Evolutionary conservation across 2,797 vertebrate species (phyloP), one percentile per base, ranked within the genome.

Genomic region (Adelosebastes latens): DNA sequence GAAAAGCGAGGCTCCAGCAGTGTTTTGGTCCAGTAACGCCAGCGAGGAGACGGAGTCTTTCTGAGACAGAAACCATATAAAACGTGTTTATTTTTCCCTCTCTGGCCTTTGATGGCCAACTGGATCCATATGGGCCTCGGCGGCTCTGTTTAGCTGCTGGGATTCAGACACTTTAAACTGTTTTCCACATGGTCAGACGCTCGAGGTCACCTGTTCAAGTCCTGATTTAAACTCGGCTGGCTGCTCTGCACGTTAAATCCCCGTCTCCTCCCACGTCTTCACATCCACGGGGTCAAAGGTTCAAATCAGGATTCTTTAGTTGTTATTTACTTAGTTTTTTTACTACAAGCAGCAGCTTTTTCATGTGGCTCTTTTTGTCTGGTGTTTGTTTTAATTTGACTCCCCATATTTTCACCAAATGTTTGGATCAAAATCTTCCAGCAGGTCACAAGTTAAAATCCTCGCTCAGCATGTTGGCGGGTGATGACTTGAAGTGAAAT

Each of bases 1-100:
- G 13, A 72, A 5, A 71, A 42, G 66, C 64, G 56, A 31, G 6
- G 22, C 58, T 75, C 24, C 31, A 82, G n/a, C 66, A 6, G 59
- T 25, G 5, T 66, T 79, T 69, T 31, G 68, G 65, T 31, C 27
- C 76, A 67, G 76, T 27, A n/a, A 62, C 66, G 53, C 66, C 66
- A 63, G 69, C 61, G 20, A 31, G 12, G 73, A 83, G 80, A 46
- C 53, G 2, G 74, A 80, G 77, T 32, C 53, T 68, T 62, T 84
- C 74, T 46, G 74, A 80, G 59, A 72, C 58, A 84, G 77, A 81
- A 90, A 89, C 87, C 79, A 52, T 81, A 88, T 82, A 89, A 93
- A 90, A 86, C 22, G 60, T 88, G 91, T 93, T 94, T 91, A 90
- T 92, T 92, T 90, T 92, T 85, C 85, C 78, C 66, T 86, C 70